These are phyloP conservation scores for Monochamus saltuarius DNA, from an alignment of 1,140 invertebrate species.

Conservation along the genomic window DNA sequence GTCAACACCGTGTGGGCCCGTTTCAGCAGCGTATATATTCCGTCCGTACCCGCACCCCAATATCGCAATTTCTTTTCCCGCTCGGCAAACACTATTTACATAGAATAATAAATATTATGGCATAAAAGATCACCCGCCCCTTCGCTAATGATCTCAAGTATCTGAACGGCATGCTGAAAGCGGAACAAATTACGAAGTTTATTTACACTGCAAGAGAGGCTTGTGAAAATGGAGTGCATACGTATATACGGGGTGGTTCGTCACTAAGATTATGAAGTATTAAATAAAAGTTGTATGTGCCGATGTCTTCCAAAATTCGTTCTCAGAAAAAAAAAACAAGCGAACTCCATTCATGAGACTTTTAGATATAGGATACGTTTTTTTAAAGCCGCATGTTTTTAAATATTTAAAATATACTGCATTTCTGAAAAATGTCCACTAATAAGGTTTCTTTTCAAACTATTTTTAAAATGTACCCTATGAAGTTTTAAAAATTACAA, in stretches of 20 bases:
- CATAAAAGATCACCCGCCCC: conserved; percentile 40
- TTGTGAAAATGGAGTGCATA: conserved; percentile 6
- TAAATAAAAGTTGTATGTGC: too few relatives aligned
- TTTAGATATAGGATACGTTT: too few relatives aligned
- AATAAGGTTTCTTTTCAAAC: too few relatives aligned
- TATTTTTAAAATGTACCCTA: too few relatives aligned
- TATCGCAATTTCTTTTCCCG: conserved; percentile 12
- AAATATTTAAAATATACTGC: too few relatives aligned
- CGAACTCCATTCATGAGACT: too few relatives aligned
- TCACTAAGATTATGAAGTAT: too few relatives aligned
- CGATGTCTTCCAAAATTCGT: too few relatives aligned
- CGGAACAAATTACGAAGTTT: conserved; percentile 37
- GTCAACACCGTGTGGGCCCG: conserved; percentile 39
- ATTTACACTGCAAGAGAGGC: conserved; percentile 23
- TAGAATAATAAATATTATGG: conserved; percentile 46
- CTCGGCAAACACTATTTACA: conserved; percentile 37
- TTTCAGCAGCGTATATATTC: background rate
- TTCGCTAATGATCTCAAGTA: conserved; percentile 29
- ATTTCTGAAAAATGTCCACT: too few relatives aligned
- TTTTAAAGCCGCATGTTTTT: too few relatives aligned
- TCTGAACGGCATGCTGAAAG: conserved; percentile 39
- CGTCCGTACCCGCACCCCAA: background rate
- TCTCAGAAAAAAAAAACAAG: too few relatives aligned
- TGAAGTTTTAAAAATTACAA: too few relatives aligned
- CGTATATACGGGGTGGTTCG: conserved; percentile 1